A percentile compares a stretch with the other conserved stretches of the same genome.
phyloP scores from a whole-genome alignment of 1,140 invertebrate species.

The Steinernema khuongi region DNA sequence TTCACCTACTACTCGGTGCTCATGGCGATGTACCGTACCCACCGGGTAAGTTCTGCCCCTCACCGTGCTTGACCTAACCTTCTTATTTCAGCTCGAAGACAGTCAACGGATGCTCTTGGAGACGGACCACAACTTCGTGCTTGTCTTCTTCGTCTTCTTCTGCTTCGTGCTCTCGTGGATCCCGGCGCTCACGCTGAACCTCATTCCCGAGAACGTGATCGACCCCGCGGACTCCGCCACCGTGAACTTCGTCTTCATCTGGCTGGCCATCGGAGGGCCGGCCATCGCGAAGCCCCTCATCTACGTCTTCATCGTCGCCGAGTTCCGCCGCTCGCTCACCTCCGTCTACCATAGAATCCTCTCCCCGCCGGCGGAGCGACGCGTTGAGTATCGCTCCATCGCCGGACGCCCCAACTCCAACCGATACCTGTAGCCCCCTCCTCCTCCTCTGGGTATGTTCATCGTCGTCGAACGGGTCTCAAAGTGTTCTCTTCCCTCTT shows the following conservation, averaged over 20 bases:
- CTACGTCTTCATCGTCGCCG: not conserved
- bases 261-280: not conserved
- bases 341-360: conserved; percentile 1
- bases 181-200: conserved; percentile 61
- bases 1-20: conserved; percentile 90
- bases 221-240: conserved; percentile 6
- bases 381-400: conserved; percentile 9
- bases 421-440: not conserved
- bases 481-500: not conserved
- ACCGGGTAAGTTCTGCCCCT: conserved; percentile 64
- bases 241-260: conserved; percentile 8
- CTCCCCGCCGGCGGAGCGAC: not conserved
- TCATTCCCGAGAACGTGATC: not conserved
- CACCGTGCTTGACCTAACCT: conserved; percentile 10
- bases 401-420: not conserved
- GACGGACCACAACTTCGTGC: conserved; percentile 85
- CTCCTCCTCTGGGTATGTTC: not conserved
- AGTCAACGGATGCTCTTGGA: conserved; percentile 84
- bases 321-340: not conserved
- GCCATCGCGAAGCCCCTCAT: not conserved
- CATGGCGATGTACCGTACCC: conserved; percentile 68
- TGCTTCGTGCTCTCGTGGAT: conserved; percentile 86
- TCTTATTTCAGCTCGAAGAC: conserved; percentile 51
- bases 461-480: not conserved
- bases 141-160: conserved; percentile 83